phyloP scores from a whole-genome alignment of 1,140 invertebrate species.

The Drosophila bocqueti region DNA sequence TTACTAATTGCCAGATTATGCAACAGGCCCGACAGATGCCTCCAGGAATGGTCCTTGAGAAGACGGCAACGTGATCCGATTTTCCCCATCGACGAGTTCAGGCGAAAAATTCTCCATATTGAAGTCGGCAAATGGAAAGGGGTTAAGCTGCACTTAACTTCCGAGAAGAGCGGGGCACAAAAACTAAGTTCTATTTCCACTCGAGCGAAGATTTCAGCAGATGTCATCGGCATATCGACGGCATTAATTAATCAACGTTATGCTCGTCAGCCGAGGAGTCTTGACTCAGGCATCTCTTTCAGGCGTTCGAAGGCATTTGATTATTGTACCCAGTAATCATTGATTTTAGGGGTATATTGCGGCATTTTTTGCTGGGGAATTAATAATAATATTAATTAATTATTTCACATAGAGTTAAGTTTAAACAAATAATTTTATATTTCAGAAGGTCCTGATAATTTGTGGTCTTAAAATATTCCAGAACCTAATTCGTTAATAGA shows the following conservation, averaged over 20 bases:
- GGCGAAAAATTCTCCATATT: background rate
- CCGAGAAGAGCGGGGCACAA: background rate
- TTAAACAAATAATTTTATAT: background rate
- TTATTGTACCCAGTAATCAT: background rate
- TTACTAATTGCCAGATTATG: slow-evolving; percentile 59
- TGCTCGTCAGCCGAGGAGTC: slow-evolving; percentile 28
- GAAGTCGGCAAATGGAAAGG: slow-evolving; percentile 15
- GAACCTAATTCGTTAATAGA: background rate
- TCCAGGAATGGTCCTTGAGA: background rate
- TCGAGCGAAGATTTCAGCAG: slow-evolving; percentile 10
- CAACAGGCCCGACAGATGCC: slow-evolving; percentile 12
- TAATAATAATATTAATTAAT: background rate
- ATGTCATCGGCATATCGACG: slow-evolving; percentile 43
- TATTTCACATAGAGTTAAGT: too few species aligned
- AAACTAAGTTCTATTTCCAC: slow-evolving; percentile 33
- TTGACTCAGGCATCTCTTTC: background rate
- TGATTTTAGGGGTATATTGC: background rate
- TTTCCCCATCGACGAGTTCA: slow-evolving; percentile 24
- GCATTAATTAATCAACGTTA: slow-evolving; percentile 71
- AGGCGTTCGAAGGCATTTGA: slow-evolving; percentile 32
- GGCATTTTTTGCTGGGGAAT: background rate
- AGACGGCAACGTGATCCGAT: slow-evolving; percentile 4
- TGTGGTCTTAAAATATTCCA: background rate
- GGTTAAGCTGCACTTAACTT: slow-evolving; percentile 43
- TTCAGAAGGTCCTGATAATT: background rate